phyloP scores from a whole-genome alignment of 2,888 invertebrate genomes.

The Cataglyphis altisquamis region DNA sequence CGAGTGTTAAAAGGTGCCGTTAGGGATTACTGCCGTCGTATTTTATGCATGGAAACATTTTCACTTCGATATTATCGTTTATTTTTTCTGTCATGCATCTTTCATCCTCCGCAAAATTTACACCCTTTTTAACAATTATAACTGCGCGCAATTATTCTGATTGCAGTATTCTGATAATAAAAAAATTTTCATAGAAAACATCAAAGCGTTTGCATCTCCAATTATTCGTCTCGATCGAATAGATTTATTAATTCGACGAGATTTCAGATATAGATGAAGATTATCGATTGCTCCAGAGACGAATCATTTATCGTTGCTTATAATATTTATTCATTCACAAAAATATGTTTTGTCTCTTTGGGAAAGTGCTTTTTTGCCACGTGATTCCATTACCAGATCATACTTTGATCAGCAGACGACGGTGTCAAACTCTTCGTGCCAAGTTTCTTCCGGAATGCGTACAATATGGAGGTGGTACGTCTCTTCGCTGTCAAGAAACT shows the following conservation, averaged over 20 bases:
- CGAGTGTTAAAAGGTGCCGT: conserved; percentile 1
- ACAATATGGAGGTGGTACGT: neutral
- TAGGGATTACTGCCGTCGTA: neutral
- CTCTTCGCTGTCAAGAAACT: neutral
- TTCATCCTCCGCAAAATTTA: conserved; percentile 13
- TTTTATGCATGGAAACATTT: conserved; percentile 20
- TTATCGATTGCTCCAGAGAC: neutral
- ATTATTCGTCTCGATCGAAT: neutral
- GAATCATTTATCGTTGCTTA: neutral
- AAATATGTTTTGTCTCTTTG: neutral
- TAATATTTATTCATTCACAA: neutral
- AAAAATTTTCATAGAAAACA: neutral
- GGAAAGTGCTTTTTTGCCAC: neutral
- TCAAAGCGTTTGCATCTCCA: neutral
- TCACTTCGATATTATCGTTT: conserved; percentile 16
- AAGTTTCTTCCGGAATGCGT: neutral
- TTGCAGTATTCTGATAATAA: too few species aligned
- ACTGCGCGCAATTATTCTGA: neutral
- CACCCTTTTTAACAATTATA: neutral
- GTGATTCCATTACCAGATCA: neutral
- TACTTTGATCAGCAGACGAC: conserved; percentile 1
- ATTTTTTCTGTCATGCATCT: neutral
- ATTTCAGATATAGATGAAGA: conserved; percentile 17
- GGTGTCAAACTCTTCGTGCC: conserved; percentile 11
- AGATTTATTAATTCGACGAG: neutral